phyloP scores from a whole-genome alignment of 2,113 vertebrate species.

The Thamnophis sirtalis region DNA sequence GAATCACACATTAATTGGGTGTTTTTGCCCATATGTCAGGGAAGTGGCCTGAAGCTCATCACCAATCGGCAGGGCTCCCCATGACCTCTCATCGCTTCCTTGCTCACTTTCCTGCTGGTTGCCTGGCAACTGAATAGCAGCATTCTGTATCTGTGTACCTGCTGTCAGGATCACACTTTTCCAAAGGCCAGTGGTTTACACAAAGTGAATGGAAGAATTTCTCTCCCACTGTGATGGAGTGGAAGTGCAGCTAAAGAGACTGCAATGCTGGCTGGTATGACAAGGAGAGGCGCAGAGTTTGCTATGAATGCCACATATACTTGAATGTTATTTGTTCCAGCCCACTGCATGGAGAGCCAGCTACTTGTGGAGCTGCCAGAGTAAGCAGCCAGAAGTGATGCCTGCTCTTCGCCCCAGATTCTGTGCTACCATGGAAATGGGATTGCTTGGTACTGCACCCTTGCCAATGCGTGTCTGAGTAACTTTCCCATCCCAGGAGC shows the following conservation, averaged over 20 bases:
- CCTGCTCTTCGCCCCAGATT: background rate
- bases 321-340: background rate
- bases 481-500: background rate
- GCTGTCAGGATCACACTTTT: constrained; percentile 3
- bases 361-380: background rate
- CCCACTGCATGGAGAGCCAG: constrained; percentile 6
- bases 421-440: background rate
- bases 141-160: constrained; percentile 8
- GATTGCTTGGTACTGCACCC: background rate
- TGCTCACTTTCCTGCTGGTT: constrained; percentile 1
- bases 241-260: background rate
- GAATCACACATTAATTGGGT: background rate
- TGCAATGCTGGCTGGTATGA: background rate
- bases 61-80: background rate
- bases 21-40: background rate
- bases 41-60: background rate
- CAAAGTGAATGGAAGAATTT: background rate
- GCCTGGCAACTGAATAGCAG: constrained; percentile 11
- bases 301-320: background rate
- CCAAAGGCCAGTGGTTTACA: constrained; percentile 2
- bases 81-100: constrained; percentile 11
- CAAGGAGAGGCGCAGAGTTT: background rate
- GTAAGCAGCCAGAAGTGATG: background rate
- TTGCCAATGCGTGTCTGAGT: background rate
- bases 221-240: background rate